These are phyloP conservation scores for Chromis chromis DNA, from an alignment of 2,797 vertebrate species.

Conservation along the genomic window DNA sequence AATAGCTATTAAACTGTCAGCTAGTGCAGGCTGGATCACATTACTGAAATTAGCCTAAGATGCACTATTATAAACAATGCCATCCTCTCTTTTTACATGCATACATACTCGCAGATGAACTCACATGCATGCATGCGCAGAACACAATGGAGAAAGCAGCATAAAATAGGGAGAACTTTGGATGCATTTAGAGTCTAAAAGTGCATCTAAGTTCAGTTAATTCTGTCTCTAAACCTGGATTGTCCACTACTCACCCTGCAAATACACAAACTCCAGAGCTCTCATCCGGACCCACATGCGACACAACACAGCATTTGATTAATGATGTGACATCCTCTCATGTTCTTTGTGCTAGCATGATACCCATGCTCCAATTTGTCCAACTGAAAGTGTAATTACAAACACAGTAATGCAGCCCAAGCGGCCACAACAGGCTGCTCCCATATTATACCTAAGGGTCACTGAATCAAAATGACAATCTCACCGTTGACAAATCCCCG, in stretches of 20 bases:
- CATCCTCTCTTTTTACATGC: constrained; percentile 67
- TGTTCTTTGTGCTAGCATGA: constrained; percentile 25
- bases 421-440: not conserved
- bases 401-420: not conserved
- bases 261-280: not conserved
- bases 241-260: not conserved
- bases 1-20: constrained; percentile 93
- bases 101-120: constrained; percentile 28
- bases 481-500: not conserved
- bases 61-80: constrained; percentile 83
- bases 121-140: constrained; percentile 11
- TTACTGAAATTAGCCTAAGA: constrained; percentile 93
- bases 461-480: not conserved
- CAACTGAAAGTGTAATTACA: constrained; percentile 19
- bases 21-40: constrained; percentile 88
- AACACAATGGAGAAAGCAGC: not conserved
- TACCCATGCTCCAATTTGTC: constrained; percentile 6
- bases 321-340: constrained; percentile 16
- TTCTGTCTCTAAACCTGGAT: constrained; percentile 2
- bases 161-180: not conserved
- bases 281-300: not conserved
- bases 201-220: not conserved
- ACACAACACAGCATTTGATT: constrained; percentile 16
- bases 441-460: not conserved
- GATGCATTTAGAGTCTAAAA: not conserved